phyloP scores from a whole-genome alignment of 1,140 invertebrate genomes.

The Drosophila mojavensis region DNA sequence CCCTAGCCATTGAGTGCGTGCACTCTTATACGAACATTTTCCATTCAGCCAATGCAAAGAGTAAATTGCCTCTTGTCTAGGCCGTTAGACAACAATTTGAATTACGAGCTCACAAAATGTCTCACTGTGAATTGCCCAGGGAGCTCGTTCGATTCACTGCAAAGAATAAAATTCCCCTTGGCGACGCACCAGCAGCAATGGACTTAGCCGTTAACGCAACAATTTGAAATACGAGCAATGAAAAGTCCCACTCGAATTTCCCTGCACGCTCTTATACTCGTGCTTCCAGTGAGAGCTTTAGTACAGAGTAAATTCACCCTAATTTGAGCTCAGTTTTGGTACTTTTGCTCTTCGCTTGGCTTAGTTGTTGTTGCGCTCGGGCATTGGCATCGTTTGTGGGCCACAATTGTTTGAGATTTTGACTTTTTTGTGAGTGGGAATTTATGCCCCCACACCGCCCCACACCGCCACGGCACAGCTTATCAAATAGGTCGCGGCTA shows the following conservation, averaged over 20 bases:
- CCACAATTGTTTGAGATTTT: constrained; percentile 59
- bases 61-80: neutral
- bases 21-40: constrained; percentile 5
- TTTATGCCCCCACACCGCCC: constrained; percentile 18
- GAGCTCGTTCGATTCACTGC: too few species aligned
- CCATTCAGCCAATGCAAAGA: constrained; percentile 11
- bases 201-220: constrained; percentile 23
- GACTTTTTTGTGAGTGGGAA: constrained; percentile 53
- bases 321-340: constrained; percentile 1
- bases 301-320: neutral
- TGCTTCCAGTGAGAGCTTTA: constrained; percentile 31
- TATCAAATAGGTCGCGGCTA: constrained; percentile 32
- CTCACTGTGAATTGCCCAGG: neutral
- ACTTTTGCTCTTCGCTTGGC: constrained; percentile 59
- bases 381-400: constrained; percentile 51
- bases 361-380: neutral
- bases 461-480: neutral
- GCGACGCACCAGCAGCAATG: neutral
- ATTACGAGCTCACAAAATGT: neutral
- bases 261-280: constrained; percentile 59
- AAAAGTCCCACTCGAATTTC: constrained; percentile 12
- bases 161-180: neutral
- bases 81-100: neutral
- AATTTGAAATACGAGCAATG: constrained; percentile 37
- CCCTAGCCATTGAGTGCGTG: neutral